Percentiles rank a stretch among this genome's conserved stretches.
phyloP scores from a whole-genome alignment of 2,113 vertebrate genomes.

The Cyrtonyx montezumae region DNA sequence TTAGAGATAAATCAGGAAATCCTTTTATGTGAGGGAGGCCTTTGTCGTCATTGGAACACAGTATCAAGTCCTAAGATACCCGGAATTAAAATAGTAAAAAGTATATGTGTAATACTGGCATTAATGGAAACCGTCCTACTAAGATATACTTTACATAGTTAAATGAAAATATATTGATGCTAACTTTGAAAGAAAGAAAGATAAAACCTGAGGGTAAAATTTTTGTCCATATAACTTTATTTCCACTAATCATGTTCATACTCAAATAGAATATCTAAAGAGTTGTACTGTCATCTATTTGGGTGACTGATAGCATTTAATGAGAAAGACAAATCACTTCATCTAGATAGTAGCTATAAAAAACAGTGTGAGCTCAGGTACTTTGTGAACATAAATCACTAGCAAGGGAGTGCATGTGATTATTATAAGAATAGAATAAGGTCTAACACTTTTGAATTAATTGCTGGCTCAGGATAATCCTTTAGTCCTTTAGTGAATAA shows the following conservation, averaged over 20 bases:
- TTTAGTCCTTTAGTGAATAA: neutral
- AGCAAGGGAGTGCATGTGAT: neutral
- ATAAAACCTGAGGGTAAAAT: neutral
- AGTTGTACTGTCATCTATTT: neutral
- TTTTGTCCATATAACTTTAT: conserved; percentile 17
- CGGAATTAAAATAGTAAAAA: neutral
- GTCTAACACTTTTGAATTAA: neutral
- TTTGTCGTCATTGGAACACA: neutral
- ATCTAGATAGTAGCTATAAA: neutral
- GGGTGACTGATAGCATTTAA: neutral
- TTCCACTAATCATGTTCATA: conserved; percentile 32
- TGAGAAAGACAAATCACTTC: neutral
- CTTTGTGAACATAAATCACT: neutral
- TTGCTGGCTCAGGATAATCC: neutral
- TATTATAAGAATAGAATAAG: neutral
- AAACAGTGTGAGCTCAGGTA: neutral
- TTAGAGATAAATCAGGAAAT: neutral
- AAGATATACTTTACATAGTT: neutral
- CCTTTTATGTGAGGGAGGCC: neutral
- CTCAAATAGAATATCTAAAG: neutral
- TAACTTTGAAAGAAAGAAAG: neutral
- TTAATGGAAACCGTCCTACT: neutral
- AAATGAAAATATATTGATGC: neutral
- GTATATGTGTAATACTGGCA: neutral
- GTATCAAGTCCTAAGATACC: neutral